These are phyloP conservation scores for Oncorhynchus keta DNA, from an alignment of 2,113 vertebrate genomes.

Conservation along the genomic window DNA sequence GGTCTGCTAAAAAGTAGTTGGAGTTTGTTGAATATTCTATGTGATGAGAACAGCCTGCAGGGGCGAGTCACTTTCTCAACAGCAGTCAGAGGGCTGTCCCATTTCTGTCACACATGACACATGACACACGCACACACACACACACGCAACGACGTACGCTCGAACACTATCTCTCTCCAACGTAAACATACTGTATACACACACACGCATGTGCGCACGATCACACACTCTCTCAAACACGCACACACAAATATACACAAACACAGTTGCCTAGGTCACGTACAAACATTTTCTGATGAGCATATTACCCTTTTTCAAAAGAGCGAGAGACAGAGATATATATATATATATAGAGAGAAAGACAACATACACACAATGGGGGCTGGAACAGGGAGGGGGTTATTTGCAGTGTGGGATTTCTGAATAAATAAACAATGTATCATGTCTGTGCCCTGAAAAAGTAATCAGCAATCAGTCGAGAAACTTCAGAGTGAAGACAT, in stretches of 20 bases:
- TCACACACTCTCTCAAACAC: neutral
- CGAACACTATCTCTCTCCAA: too few relatives aligned
- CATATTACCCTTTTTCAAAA: conserved; percentile 40
- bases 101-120: conserved; percentile 70
- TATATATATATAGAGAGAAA: neutral
- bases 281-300: conserved; percentile 65
- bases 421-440: conserved; percentile 71
- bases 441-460: conserved; percentile 74
- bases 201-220: neutral
- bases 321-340: neutral
- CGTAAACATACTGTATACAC: conserved; percentile 16
- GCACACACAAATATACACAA: conserved; percentile 50
- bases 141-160: too few relatives aligned
- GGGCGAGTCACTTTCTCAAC: conserved; percentile 61
- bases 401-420: conserved; percentile 44
- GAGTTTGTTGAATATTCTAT: conserved; percentile 61
- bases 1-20: conserved; percentile 36
- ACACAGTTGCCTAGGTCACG: conserved; percentile 49
- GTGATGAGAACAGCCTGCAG: conserved; percentile 52
- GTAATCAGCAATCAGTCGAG: conserved; percentile 77
- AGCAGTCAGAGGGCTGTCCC: conserved; percentile 64
- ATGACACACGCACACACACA: neutral
- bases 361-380: conserved; percentile 17
- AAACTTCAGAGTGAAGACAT: conserved; percentile 53
- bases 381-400: conserved; percentile 2